Conservation (phyloP, 1,140 invertebrate genomes). For the Bombus impatiens region DNA sequence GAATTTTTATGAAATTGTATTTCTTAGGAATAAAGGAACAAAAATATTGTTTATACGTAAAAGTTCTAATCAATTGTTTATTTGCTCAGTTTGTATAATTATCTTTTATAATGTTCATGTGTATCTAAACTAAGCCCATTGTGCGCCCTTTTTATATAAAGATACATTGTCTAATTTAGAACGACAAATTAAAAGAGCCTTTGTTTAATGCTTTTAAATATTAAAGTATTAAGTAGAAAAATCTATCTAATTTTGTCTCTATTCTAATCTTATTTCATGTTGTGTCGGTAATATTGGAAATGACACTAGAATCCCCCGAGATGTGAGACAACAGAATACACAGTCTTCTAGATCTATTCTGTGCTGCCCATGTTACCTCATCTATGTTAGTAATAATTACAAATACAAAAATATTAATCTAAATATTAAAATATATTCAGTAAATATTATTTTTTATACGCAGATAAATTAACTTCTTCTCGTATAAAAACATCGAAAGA, state of each 20-base stretch:
- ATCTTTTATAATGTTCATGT: too few species aligned
- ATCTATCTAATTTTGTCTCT: too few species aligned
- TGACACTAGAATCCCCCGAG: background rate
- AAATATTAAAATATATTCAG: background rate
- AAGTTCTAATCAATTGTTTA: background rate
- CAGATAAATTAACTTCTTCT: background rate
- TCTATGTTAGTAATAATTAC: background rate
- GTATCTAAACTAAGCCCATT: too few species aligned
- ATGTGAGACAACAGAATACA: too few species aligned
- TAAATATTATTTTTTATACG: background rate
- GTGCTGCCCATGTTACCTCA: too few species aligned
- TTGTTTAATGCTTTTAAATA: too few species aligned
- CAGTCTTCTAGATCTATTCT: too few species aligned
- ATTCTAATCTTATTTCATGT: background rate
- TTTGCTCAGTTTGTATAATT: background rate
- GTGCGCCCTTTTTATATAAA: too few species aligned
- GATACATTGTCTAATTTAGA: too few species aligned
- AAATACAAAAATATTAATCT: background rate
- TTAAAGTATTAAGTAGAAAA: too few species aligned
- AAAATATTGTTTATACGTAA: background rate
- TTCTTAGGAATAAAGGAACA: conserved; percentile 1
- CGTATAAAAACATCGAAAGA: background rate
- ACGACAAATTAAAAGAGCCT: too few species aligned
- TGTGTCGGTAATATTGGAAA: background rate
- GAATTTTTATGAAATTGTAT: background rate